Percentiles rank a stretch among this genome's conserved stretches.
These are phyloP conservation scores for Drosophila lini DNA, from an alignment of 1,140 invertebrate species.

Conservation along the genomic window DNA sequence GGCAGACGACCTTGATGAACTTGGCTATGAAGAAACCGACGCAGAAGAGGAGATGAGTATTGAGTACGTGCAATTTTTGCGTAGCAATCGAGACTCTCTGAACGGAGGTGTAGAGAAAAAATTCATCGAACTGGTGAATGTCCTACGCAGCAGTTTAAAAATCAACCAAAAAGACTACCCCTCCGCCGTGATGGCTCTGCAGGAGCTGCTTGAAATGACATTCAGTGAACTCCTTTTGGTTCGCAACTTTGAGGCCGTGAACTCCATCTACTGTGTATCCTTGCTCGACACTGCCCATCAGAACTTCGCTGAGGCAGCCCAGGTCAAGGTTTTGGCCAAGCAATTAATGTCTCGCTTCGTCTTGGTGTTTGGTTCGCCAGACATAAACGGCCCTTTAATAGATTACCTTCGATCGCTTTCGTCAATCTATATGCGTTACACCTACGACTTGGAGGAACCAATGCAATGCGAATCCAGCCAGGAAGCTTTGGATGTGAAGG, in stretches of 20 bases:
- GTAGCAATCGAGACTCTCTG: not conserved
- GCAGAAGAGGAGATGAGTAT: not conserved
- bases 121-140: slow-evolving; percentile 28
- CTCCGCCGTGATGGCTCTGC: slow-evolving; percentile 20
- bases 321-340: not conserved
- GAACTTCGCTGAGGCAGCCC: not conserved
- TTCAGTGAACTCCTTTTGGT: slow-evolving; percentile 38
- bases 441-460: not conserved
- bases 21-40: not conserved
- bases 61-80: slow-evolving; percentile 11
- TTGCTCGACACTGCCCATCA: slow-evolving; percentile 3
- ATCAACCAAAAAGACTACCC: slow-evolving; percentile 2
- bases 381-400: not conserved
- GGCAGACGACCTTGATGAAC: not conserved
- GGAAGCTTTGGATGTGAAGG: no score
- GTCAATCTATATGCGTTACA: not conserved
- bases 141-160: slow-evolving; percentile 14
- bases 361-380: not conserved
- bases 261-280: slow-evolving; percentile 24
- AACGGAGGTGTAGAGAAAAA: slow-evolving; percentile 1
- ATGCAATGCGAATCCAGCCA: not conserved
- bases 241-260: slow-evolving; percentile 31
- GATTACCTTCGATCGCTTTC: not conserved
- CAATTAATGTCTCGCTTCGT: not conserved
- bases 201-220: slow-evolving; percentile 10